phyloP scores from a whole-genome alignment of 2,797 vertebrate species.

The Malacoraja senta region DNA sequence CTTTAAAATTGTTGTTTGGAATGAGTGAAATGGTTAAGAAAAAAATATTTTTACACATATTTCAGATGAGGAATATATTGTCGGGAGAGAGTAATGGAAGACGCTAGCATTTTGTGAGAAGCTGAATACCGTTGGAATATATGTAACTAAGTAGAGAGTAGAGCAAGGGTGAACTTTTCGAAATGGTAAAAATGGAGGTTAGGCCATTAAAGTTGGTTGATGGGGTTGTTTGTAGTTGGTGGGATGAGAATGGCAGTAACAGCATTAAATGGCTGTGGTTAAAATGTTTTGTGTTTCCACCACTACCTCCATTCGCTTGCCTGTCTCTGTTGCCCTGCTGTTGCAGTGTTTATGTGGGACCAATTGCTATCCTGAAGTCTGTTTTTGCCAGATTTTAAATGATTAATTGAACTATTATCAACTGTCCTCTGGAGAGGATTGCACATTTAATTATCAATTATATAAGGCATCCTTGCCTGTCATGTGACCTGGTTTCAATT shows the following conservation, averaged over 20 bases:
- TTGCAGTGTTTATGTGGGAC: not conserved
- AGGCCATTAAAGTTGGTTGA: too few relatives aligned
- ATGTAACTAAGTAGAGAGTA: slow-evolving; percentile 38
- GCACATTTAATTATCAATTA: too few relatives aligned
- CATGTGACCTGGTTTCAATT: too few relatives aligned
- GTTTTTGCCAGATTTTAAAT: too few relatives aligned
- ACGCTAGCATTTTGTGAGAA: not conserved
- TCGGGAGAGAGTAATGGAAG: slow-evolving; percentile 38
- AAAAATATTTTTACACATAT: not conserved
- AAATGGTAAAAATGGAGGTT: too few relatives aligned
- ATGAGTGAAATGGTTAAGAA: not conserved
- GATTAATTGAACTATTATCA: too few relatives aligned
- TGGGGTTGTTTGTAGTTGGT: too few relatives aligned
- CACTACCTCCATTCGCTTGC: not conserved
- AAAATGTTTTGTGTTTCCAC: not conserved
- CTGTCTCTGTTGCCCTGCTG: not conserved
- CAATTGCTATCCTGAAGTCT: not conserved
- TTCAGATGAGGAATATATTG: slow-evolving; percentile 9
- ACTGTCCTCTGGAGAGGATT: too few relatives aligned
- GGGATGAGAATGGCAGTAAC: too few relatives aligned
- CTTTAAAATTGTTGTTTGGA: not conserved
- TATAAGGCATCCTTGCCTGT: too few relatives aligned
- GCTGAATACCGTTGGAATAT: slow-evolving; percentile 41
- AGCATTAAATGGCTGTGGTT: too few relatives aligned
- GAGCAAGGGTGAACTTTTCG: too few relatives aligned